Conservation (phyloP, 2,113 vertebrate species). For the Phoxinus phoxinus region DNA sequence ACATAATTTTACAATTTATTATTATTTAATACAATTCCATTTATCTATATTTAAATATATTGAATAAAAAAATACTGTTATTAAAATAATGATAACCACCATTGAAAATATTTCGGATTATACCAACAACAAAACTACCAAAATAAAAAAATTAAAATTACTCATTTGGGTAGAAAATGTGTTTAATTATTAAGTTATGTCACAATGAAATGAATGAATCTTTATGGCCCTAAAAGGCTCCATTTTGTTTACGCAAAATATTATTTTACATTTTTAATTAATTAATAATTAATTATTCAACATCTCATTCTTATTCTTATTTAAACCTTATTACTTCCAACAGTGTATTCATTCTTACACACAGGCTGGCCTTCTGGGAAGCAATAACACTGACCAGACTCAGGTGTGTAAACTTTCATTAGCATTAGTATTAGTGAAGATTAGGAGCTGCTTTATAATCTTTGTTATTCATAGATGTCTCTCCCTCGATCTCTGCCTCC, state of each 20-base stretch:
- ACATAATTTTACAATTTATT: too few species aligned
- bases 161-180: not conserved
- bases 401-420: slow-evolving; percentile 15
- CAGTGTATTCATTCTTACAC: not conserved
- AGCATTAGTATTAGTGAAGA: slow-evolving; percentile 3
- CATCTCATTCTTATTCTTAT: not conserved
- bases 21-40: not conserved
- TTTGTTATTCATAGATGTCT: slow-evolving; percentile 62
- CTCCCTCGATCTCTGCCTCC: slow-evolving; percentile 41
- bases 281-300: not conserved
- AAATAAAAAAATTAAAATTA: too few species aligned
- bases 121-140: not conserved
- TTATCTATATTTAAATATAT: not conserved
- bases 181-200: not conserved
- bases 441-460: slow-evolving; percentile 47
- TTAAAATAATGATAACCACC: not conserved
- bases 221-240: not conserved
- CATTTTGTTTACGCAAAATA: not conserved
- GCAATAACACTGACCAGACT: not conserved
- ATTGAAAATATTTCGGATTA: not conserved
- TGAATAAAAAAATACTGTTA: not conserved
- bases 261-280: not conserved
- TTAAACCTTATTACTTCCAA: not conserved
- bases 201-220: not conserved
- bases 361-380: not conserved